A percentile compares a stretch with the other conserved stretches of the same genome.
Conservation (phyloP, 1,140 invertebrate genomes). For the Nasonia vitripennis region DNA sequence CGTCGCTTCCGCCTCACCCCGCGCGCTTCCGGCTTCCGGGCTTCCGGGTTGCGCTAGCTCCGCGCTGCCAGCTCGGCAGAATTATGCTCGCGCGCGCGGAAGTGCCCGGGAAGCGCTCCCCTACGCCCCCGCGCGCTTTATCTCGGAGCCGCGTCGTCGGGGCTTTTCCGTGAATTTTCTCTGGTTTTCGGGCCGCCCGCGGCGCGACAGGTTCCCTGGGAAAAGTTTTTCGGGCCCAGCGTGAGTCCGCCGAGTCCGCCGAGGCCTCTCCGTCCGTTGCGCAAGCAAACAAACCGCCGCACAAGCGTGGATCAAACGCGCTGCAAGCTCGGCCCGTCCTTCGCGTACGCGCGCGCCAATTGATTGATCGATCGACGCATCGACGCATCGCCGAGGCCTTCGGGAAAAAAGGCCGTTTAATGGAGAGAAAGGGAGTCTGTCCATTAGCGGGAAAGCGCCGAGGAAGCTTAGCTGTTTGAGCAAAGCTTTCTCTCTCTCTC, state of each 20-base stretch:
- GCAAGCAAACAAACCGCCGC: too few species aligned
- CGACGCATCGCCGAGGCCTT: not conserved
- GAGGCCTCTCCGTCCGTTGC: too few species aligned
- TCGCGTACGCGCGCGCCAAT: not conserved
- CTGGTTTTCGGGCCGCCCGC: too few species aligned
- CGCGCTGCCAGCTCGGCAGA: slow-evolving; percentile 60
- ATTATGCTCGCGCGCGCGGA: slow-evolving; percentile 58
- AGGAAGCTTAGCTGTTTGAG: not conserved
- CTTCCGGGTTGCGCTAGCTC: slow-evolving; percentile 59
- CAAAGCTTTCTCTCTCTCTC: not conserved
- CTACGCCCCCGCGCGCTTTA: not conserved
- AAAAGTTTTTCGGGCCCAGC: not conserved
- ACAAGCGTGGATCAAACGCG: slow-evolving; percentile 20
- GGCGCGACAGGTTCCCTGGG: not conserved
- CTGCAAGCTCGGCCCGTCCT: not conserved
- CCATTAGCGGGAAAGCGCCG: too few species aligned
- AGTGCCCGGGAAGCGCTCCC: slow-evolving; percentile 46
- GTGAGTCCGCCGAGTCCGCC: not conserved
- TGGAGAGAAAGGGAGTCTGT: too few species aligned
- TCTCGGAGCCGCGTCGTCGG: not conserved
- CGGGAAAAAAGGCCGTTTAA: too few species aligned
- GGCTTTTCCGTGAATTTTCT: not conserved
- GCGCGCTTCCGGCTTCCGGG: slow-evolving; percentile 69
- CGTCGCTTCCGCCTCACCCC: slow-evolving; percentile 63
- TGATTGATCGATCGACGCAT: slow-evolving; percentile 8